Percentiles rank a stretch among this genome's conserved stretches.
Conservation (phyloP, 2,113 vertebrate genomes). For the Macheiramphus alcinus region DNA sequence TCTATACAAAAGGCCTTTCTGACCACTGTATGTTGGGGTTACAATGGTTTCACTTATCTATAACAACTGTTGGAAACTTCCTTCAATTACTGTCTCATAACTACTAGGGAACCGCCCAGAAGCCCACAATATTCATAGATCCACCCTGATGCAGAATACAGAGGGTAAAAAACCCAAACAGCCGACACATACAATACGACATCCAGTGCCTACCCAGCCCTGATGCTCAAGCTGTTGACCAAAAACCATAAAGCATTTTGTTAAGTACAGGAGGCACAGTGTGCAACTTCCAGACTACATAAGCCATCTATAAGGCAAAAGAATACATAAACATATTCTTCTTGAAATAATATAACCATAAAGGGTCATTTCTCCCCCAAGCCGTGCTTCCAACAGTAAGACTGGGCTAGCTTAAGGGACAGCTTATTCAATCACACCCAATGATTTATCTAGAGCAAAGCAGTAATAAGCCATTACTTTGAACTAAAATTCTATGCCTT, state of each 20-base stretch:
- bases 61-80: neutral
- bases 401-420: neutral
- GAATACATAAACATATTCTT: neutral
- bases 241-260: neutral
- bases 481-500: neutral
- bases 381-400: neutral
- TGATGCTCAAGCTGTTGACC: neutral
- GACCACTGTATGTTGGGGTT: neutral
- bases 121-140: neutral
- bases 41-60: neutral
- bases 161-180: neutral
- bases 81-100: neutral
- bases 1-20: neutral
- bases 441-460: neutral
- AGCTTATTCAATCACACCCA: neutral
- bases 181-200: neutral
- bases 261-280: neutral
- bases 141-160: neutral
- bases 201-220: neutral
- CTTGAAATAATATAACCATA: neutral
- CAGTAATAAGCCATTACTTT: neutral
- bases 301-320: neutral
- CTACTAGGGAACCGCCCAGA: neutral
- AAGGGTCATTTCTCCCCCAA: neutral
- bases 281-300: neutral